Base-by-base conservation (phyloP, 2,888 invertebrate genomes). In the Ichneumoninae sp. region DNA sequence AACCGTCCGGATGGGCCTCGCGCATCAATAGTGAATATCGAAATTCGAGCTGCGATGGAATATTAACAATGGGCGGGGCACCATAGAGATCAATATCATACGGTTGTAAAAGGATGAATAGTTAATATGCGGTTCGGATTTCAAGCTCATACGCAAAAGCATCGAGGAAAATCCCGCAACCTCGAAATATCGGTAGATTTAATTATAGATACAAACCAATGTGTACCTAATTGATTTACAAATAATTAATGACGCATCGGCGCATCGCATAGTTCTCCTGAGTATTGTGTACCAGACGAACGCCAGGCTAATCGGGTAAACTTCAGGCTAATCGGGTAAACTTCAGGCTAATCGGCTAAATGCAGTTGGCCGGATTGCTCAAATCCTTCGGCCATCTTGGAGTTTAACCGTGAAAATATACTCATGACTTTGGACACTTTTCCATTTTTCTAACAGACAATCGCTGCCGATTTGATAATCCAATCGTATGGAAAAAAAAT, bases 11-110 rank as follows among this genome's bases (percentile, higher is more conserved):
- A 1, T 47, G 65, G 44, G 60, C 60, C 22, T 26, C 73, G 60
- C 47, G 77, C 16, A 63, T 68, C 44, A 78, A 30, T 78, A 47
- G 71, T 78, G 66, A 82, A 69, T 44, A 69, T 73, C 16, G 73
- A 73, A 52, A 78, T 78, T 66, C 60, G 73, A 40, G 73, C 60
- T 74, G 33, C n/a, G 68, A 47, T 52, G 76, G 33, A 60, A 73
- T 76, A 69, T 83, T 63, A 50, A 69, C 26, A 73, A 33, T 50
- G 57, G 57, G 22, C 33, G 6, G 54, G 50, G 22, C 26, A 13
- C 13, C 0, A 52, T 19, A 13, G n/a, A 36, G 40, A 13, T 47
- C 30, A 33, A 33, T n/a, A 30, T 13, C 0, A 6, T 63, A 63
- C 63, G 5, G n/a, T 30, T 33, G 30, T 33, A 30, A 30, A 13